These are phyloP conservation scores for Scaptomyza graminum DNA, from an alignment of 1,140 invertebrate genomes.

Conservation along the genomic window DNA sequence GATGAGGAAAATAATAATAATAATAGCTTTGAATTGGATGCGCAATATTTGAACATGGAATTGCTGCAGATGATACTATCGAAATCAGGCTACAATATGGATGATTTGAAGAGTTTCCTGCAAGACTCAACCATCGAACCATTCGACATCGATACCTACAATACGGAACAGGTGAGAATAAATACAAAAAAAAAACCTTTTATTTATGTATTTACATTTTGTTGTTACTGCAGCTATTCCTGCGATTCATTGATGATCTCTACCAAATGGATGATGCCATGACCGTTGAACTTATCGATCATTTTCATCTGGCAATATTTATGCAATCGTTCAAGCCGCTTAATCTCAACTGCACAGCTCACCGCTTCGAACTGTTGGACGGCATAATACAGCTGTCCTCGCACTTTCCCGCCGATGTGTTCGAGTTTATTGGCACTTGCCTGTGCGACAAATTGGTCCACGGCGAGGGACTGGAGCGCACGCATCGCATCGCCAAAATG, in stretches of 20 bases:
- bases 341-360: neutral
- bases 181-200: no score
- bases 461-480: neutral
- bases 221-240: constrained; percentile 6
- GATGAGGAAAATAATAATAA: no score
- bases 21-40: no score
- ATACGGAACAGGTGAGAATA: neutral
- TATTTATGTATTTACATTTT: no score
- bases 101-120: constrained; percentile 6
- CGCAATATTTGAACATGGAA: no score
- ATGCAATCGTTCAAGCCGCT: constrained; percentile 12
- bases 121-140: neutral
- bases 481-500: constrained; percentile 12
- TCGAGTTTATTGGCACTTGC: constrained; percentile 8
- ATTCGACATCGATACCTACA: neutral
- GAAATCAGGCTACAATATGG: neutral
- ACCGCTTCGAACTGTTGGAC: constrained; percentile 11
- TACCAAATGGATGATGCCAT: neutral
- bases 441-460: constrained; percentile 23
- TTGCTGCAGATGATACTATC: no score
- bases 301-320: constrained; percentile 12
- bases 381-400: neutral
- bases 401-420: neutral
- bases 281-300: constrained; percentile 25
- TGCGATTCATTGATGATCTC: neutral